These are phyloP conservation scores for Rachycentron canadum DNA, from an alignment of 2,797 vertebrate species.

Conservation along the genomic window DNA sequence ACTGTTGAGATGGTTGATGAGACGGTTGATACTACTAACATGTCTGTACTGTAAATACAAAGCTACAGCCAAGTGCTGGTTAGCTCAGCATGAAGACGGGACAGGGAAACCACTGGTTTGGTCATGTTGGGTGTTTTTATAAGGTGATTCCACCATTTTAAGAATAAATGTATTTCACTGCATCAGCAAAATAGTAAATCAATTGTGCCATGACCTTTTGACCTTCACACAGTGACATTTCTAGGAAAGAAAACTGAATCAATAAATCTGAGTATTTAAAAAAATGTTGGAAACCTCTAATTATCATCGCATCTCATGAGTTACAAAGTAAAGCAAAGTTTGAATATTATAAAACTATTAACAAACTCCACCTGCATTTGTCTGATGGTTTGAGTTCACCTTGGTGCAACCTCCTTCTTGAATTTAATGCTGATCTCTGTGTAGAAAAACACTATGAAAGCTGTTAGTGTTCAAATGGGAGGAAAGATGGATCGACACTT, in stretches of 20 bases:
- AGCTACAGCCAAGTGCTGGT: not conserved
- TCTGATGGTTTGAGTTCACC: not conserved
- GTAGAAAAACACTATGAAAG: not conserved
- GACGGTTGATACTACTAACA: not conserved
- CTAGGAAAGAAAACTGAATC: not conserved
- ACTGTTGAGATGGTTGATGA: not conserved
- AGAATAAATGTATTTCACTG: not conserved
- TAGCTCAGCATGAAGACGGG: not conserved
- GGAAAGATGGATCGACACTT: not conserved
- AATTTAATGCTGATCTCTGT: constrained; percentile 9
- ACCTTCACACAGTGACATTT: not conserved
- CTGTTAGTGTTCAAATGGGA: not conserved
- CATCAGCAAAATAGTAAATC: not conserved
- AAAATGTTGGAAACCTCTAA: not conserved
- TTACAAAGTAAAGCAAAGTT: not conserved
- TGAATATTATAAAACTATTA: not conserved
- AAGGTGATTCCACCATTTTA: not conserved
- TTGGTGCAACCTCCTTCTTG: not conserved
- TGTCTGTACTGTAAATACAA: not conserved
- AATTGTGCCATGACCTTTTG: not conserved
- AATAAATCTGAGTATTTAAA: not conserved
- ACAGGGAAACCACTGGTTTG: not conserved
- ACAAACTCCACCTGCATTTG: not conserved
- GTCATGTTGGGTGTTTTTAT: not conserved
- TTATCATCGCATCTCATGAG: not conserved